Evolutionary conservation across 2,888 invertebrate species (phyloP).

Genomic region (Cantharis lateralis): DNA sequence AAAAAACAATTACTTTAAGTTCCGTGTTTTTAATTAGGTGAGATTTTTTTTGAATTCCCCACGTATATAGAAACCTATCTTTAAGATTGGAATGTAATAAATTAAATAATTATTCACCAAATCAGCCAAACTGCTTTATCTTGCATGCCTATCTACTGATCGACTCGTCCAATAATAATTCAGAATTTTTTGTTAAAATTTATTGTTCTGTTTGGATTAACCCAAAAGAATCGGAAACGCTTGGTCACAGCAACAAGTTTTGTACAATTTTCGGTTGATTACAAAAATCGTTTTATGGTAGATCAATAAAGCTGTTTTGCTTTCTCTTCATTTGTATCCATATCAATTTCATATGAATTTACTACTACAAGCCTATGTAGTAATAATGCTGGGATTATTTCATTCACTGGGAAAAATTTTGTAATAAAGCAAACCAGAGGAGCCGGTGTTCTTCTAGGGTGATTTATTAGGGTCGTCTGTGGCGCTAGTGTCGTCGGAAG

Average conservation of each 20-base stretch:
- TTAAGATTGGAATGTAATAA: not conserved
- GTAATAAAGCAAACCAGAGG: not conserved
- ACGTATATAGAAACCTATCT: not conserved
- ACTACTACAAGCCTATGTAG: not conserved
- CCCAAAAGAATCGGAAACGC: not conserved
- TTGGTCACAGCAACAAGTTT: not conserved
- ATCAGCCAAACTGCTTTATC: not conserved
- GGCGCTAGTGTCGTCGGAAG: slow-evolving; percentile 41
- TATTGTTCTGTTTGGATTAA: not conserved
- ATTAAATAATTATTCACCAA: not conserved
- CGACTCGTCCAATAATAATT: not conserved
- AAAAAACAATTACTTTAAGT: not conserved
- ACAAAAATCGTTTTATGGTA: not conserved
- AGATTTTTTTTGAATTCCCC: not conserved
- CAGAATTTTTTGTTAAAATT: not conserved
- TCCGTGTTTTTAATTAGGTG: not conserved
- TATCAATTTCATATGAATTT: not conserved
- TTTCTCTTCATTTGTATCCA: not conserved
- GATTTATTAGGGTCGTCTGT: slow-evolving; percentile 45
- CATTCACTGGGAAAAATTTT: not conserved
- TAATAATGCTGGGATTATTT: not conserved
- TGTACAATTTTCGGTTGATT: not conserved
- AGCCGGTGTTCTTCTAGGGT: slow-evolving; percentile 23
- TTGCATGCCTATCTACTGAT: not conserved
- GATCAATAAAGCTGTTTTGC: not conserved